Base-by-base conservation (phyloP, 2,888 invertebrate species). In the Seira musarum region DNA sequence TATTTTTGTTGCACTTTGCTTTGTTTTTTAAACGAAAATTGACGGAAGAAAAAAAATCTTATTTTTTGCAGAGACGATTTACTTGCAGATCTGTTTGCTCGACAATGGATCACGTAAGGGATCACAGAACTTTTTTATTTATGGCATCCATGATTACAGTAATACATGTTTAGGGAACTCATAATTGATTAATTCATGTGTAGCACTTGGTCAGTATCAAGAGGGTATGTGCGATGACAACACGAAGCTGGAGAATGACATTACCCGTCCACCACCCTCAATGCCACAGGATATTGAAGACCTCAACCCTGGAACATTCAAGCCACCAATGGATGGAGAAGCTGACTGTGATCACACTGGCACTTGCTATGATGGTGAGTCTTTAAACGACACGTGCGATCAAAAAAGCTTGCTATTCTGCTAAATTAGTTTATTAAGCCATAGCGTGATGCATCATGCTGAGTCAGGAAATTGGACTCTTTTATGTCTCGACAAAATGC, bases 221-320 rank as follows among this genome's bases (percentile, higher is more conserved):
- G 97, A 97, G 89, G 96, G 97, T 89, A 92, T 93, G 89, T 97
- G 97, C 88, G 95, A 96, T 88, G 96, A 95, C 94, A 90, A 93
- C 93, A 81, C 70, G 5, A 83, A 80, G 67, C 67, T 69, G 17
- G 83, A 80, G 19, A 70, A 30, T 63, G 82, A 83, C 10, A 68
- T 79, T 17, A 71, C 80, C 13, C 74, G 80, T 40, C 75, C 80
- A 66, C 78, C 80, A 64, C 70, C 82, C 21, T 57, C 82, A 25
- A 70, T 74, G 69, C 79, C 82, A 22, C 67, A 67, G 25, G 80
- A 80, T 60, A 80, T 79, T 69, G 83, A 83, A 74, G 79, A 76
- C 17, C 75, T 75, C 22, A 82, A 82, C 35, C 81, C 84, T 70
- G 85, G 86, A 75, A 84, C 84, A 8, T 84, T 82, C 82, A 82